Evolutionary conservation across 2,113 vertebrate genomes (phyloP).

Genomic region (Promerops cafer): DNA sequence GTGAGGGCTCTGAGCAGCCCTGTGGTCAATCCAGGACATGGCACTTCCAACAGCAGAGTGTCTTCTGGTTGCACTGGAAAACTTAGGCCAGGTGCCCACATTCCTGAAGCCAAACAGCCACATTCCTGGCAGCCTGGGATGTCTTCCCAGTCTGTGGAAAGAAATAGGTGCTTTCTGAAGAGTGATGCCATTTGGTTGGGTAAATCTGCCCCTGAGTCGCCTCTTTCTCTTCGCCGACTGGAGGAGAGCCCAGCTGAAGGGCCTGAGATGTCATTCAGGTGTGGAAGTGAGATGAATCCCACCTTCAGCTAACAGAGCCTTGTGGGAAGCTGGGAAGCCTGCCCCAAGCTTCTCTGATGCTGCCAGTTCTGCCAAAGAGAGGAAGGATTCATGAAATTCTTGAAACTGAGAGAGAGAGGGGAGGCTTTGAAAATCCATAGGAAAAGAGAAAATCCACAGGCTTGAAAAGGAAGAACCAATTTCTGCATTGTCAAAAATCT

Average conservation of each 20-base stretch:
- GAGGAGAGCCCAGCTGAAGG: background rate
- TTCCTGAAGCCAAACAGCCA: background rate
- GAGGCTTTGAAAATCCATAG: background rate
- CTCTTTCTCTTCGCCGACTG: background rate
- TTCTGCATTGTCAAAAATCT: background rate
- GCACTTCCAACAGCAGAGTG: background rate
- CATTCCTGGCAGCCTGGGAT: background rate
- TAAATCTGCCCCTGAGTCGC: background rate
- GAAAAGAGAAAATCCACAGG: background rate
- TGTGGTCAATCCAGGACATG: accelerated
- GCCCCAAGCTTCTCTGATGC: background rate
- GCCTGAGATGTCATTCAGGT: background rate
- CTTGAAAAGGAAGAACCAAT: background rate
- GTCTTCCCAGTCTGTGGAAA: background rate
- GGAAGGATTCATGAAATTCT: background rate
- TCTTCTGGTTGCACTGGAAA: accelerated
- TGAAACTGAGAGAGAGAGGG: background rate
- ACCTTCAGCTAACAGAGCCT: background rate
- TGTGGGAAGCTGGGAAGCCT: background rate
- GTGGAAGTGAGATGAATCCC: background rate
- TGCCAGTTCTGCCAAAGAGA: background rate
- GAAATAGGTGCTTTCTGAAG: background rate
- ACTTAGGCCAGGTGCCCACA: background rate
- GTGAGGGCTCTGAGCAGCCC: background rate
- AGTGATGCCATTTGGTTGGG: background rate